phyloP scores from a whole-genome alignment of 1,140 invertebrate genomes.

The Cotesia chilonis region DNA sequence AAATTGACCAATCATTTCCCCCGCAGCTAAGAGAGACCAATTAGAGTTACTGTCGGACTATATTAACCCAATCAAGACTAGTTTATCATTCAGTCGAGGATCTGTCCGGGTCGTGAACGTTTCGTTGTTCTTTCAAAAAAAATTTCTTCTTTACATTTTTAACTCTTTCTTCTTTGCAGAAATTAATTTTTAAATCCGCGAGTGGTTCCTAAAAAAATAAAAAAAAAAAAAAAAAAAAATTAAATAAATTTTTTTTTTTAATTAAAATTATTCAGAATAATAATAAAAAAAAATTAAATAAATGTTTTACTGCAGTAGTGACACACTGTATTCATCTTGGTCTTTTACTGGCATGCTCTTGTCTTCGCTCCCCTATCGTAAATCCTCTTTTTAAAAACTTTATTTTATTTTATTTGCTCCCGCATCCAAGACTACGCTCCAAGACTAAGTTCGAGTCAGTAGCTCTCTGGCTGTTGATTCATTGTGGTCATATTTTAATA shows the following conservation, averaged over 20 bases:
- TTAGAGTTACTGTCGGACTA: slow-evolving; percentile 61
- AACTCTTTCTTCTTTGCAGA: neutral
- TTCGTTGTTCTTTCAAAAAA: neutral
- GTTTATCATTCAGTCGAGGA: slow-evolving; percentile 65
- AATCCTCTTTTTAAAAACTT: neutral
- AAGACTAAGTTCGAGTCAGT: slow-evolving; percentile 22
- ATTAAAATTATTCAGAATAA: no score
- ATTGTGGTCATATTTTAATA: slow-evolving; percentile 12
- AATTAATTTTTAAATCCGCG: no score
- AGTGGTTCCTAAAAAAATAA: no score
- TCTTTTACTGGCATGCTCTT: no score
- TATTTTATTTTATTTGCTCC: slow-evolving; percentile 11
- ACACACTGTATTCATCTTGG: slow-evolving; percentile 20
- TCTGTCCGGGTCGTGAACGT: slow-evolving; percentile 48
- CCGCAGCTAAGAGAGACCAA: slow-evolving; percentile 61
- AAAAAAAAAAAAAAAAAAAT: no score
- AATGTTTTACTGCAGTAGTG: slow-evolving; percentile 12
- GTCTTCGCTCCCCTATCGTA: slow-evolving; percentile 7
- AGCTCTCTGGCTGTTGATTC: slow-evolving; percentile 16
- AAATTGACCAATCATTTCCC: slow-evolving; percentile 68
- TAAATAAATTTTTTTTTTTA: no score
- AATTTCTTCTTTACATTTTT: neutral
- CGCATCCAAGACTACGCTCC: slow-evolving; percentile 1
- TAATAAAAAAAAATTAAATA: no score
- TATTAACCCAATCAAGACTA: slow-evolving; percentile 67